Base-by-base conservation (phyloP, 2,888 invertebrate species). In the Heliconius hortense region DNA sequence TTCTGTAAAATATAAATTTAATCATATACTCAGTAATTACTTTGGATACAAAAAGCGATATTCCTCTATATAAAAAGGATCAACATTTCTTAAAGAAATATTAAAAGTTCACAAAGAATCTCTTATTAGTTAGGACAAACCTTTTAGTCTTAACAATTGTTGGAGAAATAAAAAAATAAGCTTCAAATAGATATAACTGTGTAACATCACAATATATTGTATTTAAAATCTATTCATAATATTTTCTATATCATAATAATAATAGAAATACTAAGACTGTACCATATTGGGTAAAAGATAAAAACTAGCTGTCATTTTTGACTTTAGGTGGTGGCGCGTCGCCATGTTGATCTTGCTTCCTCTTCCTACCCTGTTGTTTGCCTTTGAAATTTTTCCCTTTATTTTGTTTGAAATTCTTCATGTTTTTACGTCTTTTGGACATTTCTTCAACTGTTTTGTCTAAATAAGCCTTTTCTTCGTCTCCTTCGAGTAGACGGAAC, bases 401-500 rank as follows among this genome's bases (percentile, higher is more conserved):
- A 72, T 88, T 89, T 79, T 87, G 82, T 76, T 87, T 89, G 71
- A 84, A 89, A 28, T 85, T 87, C 73, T 93, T 94, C 80, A 88
- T 90, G 77, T 92, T 95, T 83, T 89, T 92, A 82, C 95, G 94
- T 11, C 94, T 86, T 81, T 95, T 95, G 66, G 94, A 88, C 90
- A 96, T 95, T 80, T 95, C 95, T 78, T 95, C 95, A 0, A 95
- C 87, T 35, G 95, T 95, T 84, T 96, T 96, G 74, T 95, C 94
- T 73, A 96, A 87, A 83, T 95, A 96, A 24, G 92, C 91, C 26
- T 95, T 95, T 83, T 97, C 97, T 84, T 97, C 97, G 0, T 96
- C 97, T 1, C 96, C 97, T 87, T 96, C 96, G 1, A 97, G 85
- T 0, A 95, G 87, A 76, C 94, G 92, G 75, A 95, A 91, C 1